Evolutionary conservation across 2,888 invertebrate species (phyloP).

Genomic region (Drosophila anomelani): DNA sequence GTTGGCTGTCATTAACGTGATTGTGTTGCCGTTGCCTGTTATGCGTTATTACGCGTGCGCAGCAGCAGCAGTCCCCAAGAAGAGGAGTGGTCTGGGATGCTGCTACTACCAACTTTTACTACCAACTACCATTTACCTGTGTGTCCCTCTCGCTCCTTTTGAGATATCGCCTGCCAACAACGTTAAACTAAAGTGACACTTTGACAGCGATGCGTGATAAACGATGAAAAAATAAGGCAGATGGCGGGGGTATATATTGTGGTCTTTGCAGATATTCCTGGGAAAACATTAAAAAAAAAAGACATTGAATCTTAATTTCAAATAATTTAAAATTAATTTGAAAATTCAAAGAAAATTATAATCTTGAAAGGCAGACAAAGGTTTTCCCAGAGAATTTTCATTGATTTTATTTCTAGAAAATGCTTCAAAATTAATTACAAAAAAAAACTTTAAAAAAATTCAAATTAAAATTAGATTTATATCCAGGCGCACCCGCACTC

Average conservation of each 20-base stretch:
- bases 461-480: background rate
- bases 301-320: background rate
- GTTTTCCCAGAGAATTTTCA: no score
- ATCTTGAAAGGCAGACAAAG: background rate
- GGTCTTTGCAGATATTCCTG: background rate
- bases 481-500: background rate
- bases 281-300: background rate
- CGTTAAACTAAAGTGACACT: conserved; percentile 81
- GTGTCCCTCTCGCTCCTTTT: conserved; percentile 42
- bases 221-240: conserved; percentile 67
- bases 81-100: conserved; percentile 20
- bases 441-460: background rate
- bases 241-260: background rate
- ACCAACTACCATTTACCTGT: conserved; percentile 24
- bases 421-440: background rate
- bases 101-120: conserved; percentile 13
- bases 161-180: conserved; percentile 71
- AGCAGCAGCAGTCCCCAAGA: conserved; percentile 14
- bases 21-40: conserved; percentile 61
- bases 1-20: conserved; percentile 77
- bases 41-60: conserved; percentile 75
- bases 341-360: background rate
- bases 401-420: no score
- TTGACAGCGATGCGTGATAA: conserved; percentile 84
- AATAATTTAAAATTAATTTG: background rate